Conservation (phyloP, 2,797 vertebrate genomes). For the Pipistrellus kuhlii region DNA sequence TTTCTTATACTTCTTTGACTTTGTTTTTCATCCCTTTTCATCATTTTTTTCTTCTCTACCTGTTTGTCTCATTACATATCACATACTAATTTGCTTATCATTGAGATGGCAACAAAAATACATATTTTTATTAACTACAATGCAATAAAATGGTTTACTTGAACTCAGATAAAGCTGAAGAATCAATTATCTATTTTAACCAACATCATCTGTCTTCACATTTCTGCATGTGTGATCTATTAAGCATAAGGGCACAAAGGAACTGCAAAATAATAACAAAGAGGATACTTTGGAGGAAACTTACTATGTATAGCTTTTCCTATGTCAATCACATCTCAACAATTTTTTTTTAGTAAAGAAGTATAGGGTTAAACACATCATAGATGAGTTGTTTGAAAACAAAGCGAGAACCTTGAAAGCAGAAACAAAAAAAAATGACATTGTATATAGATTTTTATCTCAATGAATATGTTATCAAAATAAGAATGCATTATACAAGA, state of each 20-base stretch:
- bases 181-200: background rate
- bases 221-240: background rate
- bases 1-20: background rate
- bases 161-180: background rate
- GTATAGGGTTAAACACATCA: background rate
- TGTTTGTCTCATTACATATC: background rate
- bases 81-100: background rate
- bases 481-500: background rate
- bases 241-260: background rate
- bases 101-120: background rate
- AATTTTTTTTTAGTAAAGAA: background rate
- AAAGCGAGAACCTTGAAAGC: background rate
- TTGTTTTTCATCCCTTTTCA: background rate
- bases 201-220: background rate
- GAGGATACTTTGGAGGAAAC: background rate
- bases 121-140: background rate
- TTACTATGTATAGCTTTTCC: background rate
- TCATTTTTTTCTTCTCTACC: background rate
- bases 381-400: background rate
- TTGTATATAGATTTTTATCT: background rate
- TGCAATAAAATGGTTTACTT: background rate
- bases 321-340: background rate
- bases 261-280: background rate
- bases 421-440: background rate
- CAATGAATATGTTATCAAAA: background rate